A percentile compares a stretch with the other conserved stretches of the same genome.
phyloP scores from a whole-genome alignment of 2,888 invertebrate species.

The Aphidius colemani region DNA sequence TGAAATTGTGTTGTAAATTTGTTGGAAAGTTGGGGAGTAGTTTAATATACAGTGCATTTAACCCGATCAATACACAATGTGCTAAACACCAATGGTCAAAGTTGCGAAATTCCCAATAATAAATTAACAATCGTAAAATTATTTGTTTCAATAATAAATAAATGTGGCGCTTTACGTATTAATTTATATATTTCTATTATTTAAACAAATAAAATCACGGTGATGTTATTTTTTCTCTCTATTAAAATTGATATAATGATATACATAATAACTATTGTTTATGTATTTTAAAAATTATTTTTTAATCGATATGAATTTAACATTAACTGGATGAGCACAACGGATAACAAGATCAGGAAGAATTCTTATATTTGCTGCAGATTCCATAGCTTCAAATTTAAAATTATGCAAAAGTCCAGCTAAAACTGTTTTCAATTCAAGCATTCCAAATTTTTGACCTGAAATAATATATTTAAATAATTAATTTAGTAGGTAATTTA shows the following conservation, averaged over 20 bases:
- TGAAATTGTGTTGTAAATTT: too few relatives aligned
- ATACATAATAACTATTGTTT: neutral
- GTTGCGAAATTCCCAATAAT: too few relatives aligned
- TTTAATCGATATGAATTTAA: constrained; percentile 29
- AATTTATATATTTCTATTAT: too few relatives aligned
- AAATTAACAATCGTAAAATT: too few relatives aligned
- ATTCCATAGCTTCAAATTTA: constrained; percentile 33
- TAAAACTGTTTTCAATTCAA: constrained; percentile 35
- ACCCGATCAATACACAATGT: too few relatives aligned
- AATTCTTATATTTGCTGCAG: constrained; percentile 21
- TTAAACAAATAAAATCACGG: constrained; percentile 7
- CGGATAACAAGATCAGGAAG: constrained; percentile 31
- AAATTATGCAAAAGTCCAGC: constrained; percentile 36
- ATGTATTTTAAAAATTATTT: constrained; percentile 9
- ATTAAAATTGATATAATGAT: neutral
- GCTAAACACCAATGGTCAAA: too few relatives aligned
- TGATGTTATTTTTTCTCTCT: too few relatives aligned
- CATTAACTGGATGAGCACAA: constrained; percentile 17
- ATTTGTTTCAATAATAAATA: too few relatives aligned
- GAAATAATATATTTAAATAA: constrained; percentile 56
- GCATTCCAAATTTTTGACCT: constrained; percentile 39
- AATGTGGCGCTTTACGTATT: too few relatives aligned
- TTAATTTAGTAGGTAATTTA: neutral
- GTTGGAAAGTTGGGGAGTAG: too few relatives aligned
- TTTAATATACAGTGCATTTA: too few relatives aligned